Evolutionary conservation across 1,140 invertebrate species (phyloP).

Genomic region (Ceratitis capitata): DNA sequence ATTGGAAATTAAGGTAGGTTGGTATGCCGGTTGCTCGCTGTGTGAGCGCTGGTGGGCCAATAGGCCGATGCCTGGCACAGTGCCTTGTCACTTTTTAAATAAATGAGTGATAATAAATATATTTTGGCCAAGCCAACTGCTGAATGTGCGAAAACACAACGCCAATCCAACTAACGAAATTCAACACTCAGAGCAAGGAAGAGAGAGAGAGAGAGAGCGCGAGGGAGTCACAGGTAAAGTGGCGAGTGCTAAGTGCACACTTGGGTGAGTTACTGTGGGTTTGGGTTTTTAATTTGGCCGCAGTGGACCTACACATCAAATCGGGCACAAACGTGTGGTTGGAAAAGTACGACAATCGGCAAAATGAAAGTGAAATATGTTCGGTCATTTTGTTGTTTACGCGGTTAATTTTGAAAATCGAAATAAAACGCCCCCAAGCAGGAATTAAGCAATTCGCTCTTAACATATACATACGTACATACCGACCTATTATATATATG

Average conservation of each 20-base stretch:
- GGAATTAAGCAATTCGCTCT: not conserved
- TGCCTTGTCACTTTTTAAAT: constrained; percentile 35
- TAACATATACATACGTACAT: not conserved
- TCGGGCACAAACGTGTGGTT: not conserved
- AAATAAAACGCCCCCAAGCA: not conserved
- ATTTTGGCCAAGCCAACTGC: not conserved
- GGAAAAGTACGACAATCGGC: too few species aligned
- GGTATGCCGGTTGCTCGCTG: too few species aligned
- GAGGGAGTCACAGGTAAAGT: not conserved
- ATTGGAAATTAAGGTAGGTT: constrained; percentile 69
- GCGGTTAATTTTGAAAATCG: constrained; percentile 34
- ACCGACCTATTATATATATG: too few species aligned
- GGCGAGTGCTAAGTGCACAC: not conserved
- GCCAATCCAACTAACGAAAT: not conserved
- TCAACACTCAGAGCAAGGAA: not conserved
- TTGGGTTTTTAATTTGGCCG: not conserved
- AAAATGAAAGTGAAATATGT: constrained; percentile 34
- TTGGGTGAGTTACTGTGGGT: not conserved
- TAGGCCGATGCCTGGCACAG: not conserved
- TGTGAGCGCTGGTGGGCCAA: too few species aligned
- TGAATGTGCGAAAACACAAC: not conserved
- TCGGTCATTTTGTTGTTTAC: constrained; percentile 15
- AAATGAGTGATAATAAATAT: constrained; percentile 34
- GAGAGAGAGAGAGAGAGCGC: not conserved
- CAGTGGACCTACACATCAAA: not conserved